phyloP scores from a whole-genome alignment of 2,113 vertebrate genomes.

The Natator depressus region DNA sequence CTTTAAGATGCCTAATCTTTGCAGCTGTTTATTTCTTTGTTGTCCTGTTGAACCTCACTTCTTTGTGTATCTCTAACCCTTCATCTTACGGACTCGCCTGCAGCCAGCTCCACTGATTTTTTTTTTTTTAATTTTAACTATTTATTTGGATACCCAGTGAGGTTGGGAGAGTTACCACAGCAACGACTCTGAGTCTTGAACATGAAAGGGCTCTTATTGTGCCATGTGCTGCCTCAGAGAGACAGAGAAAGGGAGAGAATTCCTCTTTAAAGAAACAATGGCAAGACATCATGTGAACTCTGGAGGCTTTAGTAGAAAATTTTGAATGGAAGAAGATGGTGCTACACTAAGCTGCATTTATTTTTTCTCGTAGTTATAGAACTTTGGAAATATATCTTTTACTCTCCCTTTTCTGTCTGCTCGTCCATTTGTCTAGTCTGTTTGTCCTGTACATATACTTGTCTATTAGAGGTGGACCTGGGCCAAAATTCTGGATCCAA shows the following conservation, averaged over 20 bases:
- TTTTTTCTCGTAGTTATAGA: slow-evolving; percentile 6
- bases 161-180: slow-evolving; percentile 74
- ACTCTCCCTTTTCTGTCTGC: not conserved
- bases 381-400: not conserved
- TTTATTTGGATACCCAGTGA: slow-evolving; percentile 67
- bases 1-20: slow-evolving; percentile 48
- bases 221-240: slow-evolving; percentile 63
- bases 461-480: not conserved
- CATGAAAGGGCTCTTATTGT: slow-evolving; percentile 70
- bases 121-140: slow-evolving; percentile 36
- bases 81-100: slow-evolving; percentile 13
- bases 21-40: slow-evolving; percentile 62
- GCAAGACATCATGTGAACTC: slow-evolving; percentile 49
- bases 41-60: slow-evolving; percentile 25
- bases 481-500: not conserved
- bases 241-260: slow-evolving; percentile 61
- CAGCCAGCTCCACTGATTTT: slow-evolving; percentile 30
- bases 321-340: not conserved
- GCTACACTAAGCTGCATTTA: fast-evolving
- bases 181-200: slow-evolving; percentile 70
- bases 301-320: slow-evolving; percentile 43
- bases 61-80: slow-evolving; percentile 47
- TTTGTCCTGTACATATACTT: not conserved
- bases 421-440: not conserved
- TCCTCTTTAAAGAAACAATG: slow-evolving; percentile 66